phyloP scores from a whole-genome alignment of 2,888 invertebrate species.

The Steinernema scapterisci region DNA sequence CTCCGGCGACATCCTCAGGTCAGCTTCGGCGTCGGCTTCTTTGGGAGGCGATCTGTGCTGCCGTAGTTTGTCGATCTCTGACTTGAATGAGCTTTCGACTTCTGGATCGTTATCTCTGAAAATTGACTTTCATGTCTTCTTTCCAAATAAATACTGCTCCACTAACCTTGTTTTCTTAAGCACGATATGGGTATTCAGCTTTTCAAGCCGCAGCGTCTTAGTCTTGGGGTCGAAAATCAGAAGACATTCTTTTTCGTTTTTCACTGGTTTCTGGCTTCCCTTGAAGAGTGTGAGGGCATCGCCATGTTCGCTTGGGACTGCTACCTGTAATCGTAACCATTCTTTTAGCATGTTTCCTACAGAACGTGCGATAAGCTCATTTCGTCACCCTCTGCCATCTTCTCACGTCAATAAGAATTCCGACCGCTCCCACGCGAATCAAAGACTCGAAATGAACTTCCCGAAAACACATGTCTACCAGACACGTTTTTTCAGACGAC shows the following conservation, averaged over 20 bases:
- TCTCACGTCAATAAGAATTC: neutral
- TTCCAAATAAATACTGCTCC: neutral
- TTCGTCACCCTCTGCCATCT: neutral
- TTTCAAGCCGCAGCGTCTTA: constrained; percentile 56
- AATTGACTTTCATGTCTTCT: neutral
- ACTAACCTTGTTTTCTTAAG: constrained; percentile 61
- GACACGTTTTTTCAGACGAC: too few relatives aligned
- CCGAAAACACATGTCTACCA: too few relatives aligned
- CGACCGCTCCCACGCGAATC: neutral
- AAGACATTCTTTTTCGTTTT: constrained; percentile 60
- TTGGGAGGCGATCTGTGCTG: constrained; percentile 34
- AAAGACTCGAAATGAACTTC: neutral
- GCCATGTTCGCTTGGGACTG: constrained; percentile 52
- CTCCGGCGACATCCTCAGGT: constrained; percentile 20
- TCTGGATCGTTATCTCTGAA: constrained; percentile 48
- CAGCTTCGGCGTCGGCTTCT: neutral
- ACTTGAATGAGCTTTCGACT: constrained; percentile 42
- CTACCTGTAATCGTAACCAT: constrained; percentile 42
- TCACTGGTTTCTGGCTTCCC: constrained; percentile 59
- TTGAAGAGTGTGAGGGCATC: constrained; percentile 61
- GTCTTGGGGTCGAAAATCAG: constrained; percentile 58
- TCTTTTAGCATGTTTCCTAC: constrained; percentile 6
- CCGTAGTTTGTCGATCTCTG: constrained; percentile 45
- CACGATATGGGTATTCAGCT: constrained; percentile 55
- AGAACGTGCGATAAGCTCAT: neutral